Conservation (phyloP, 2,888 invertebrate species). For the Pyrgus malvae region DNA sequence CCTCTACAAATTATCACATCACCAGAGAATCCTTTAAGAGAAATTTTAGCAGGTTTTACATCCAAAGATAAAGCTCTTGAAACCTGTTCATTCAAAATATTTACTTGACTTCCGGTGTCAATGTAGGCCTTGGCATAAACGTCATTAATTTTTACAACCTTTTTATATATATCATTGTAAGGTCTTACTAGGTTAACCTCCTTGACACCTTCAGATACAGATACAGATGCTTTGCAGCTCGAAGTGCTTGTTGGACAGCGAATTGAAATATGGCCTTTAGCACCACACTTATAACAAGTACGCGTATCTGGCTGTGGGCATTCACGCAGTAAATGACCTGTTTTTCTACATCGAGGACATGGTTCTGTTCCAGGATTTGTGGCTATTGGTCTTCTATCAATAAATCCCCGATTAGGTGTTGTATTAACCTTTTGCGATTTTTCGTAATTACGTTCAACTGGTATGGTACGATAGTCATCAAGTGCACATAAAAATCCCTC, state of each 20-base stretch:
- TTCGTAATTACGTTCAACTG: neutral
- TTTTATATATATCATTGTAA: slow-evolving; percentile 31
- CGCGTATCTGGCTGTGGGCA: slow-evolving; percentile 34
- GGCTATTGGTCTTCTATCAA: neutral
- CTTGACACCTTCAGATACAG: slow-evolving; percentile 11
- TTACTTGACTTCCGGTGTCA: slow-evolving; percentile 32
- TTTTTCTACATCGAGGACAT: slow-evolving; percentile 34
- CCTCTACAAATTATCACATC: slow-evolving; percentile 21
- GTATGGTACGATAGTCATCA: slow-evolving; percentile 33
- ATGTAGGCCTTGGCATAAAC: slow-evolving; percentile 25
- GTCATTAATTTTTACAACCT: slow-evolving; percentile 23
- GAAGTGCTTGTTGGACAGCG: slow-evolving; percentile 9
- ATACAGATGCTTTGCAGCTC: neutral
- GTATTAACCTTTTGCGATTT: too few relatives aligned
- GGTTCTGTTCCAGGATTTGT: slow-evolving; percentile 25
- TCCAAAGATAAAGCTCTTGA: slow-evolving; percentile 1
- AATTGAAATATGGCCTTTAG: slow-evolving; percentile 31
- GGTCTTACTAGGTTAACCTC: slow-evolving; percentile 33
- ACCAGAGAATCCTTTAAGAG: slow-evolving; percentile 32
- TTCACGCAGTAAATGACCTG: slow-evolving; percentile 29
- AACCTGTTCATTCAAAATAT: slow-evolving; percentile 18
- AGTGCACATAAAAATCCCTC: slow-evolving; percentile 36
- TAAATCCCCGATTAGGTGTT: neutral
- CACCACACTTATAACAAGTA: slow-evolving; percentile 33
- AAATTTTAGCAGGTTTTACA: slow-evolving; percentile 10